These are phyloP conservation scores for Sycophaga agraensis DNA, from an alignment of 1,140 invertebrate genomes.

Conservation along the genomic window DNA sequence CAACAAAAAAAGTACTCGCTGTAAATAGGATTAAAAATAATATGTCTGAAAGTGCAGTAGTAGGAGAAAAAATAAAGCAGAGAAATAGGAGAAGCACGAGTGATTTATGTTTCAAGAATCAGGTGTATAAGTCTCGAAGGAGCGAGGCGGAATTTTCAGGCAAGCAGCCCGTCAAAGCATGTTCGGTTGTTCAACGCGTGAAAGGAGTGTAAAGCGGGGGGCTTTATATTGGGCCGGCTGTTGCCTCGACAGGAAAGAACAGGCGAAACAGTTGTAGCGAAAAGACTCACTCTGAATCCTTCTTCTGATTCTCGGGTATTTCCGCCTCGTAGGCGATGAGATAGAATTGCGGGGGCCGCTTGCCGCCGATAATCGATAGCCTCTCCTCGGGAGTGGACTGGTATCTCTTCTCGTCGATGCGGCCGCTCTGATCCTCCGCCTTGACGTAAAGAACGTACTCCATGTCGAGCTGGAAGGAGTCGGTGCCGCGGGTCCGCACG, in stretches of 20 bases:
- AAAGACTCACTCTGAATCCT: slow-evolving; percentile 89
- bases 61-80: no score
- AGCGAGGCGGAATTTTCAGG: no score
- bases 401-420: slow-evolving; percentile 83
- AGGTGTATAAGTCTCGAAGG: no score
- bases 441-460: slow-evolving; percentile 95
- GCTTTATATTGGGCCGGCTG: no score
- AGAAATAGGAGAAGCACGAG: no score
- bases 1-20: no score
- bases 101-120: no score
- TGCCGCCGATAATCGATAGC: slow-evolving; percentile 89
- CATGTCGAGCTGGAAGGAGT: slow-evolving; percentile 92
- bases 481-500: slow-evolving; percentile 85
- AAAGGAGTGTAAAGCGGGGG: no score
- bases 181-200: no score
- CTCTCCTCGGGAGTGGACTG: slow-evolving; percentile 90
- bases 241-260: neutral
- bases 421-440: slow-evolving; percentile 92
- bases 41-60: no score
- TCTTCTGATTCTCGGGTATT: slow-evolving; percentile 93
- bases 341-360: slow-evolving; percentile 91
- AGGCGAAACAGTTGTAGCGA: neutral
- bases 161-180: no score
- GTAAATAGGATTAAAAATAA: no score
- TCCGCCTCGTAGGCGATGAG: slow-evolving; percentile 90